These are phyloP conservation scores for Prietella phreatophila DNA, from an alignment of 2,113 vertebrate genomes.

Conservation along the genomic window DNA sequence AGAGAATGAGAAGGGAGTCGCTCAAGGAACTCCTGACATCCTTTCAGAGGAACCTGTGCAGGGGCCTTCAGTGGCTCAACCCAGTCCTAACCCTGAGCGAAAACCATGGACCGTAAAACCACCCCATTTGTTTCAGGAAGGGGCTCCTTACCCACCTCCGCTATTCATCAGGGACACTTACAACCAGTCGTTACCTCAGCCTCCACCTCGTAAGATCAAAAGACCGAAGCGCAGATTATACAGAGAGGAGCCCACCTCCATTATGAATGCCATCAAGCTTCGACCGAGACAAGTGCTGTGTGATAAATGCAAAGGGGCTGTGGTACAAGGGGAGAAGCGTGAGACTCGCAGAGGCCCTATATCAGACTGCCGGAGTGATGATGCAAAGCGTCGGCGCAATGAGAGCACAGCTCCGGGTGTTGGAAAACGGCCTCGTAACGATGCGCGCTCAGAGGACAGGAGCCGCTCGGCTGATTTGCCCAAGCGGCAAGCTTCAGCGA, in stretches of 20 bases:
- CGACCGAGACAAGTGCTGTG: conserved; percentile 95
- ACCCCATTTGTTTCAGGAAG: conserved; percentile 93
- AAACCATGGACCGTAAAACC: conserved; percentile 87
- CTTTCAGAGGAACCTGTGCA: conserved; percentile 6
- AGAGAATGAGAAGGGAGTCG: conserved; percentile 69
- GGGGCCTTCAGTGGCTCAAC: conserved; percentile 29
- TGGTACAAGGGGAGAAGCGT: conserved; percentile 80
- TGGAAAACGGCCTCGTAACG: conserved; percentile 87
- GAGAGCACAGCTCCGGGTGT: conserved; percentile 80
- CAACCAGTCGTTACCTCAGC: conserved; percentile 98
- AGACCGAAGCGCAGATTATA: conserved; percentile 93
- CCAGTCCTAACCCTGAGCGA: conserved; percentile 57
- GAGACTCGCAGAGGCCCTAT: conserved; percentile 79
- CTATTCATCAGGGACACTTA: conserved; percentile 99
- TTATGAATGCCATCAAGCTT: conserved; percentile 97
- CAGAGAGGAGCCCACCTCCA: conserved; percentile 95
- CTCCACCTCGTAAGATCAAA: conserved; percentile 93
- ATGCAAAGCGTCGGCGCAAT: conserved; percentile 80
- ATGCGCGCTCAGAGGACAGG: conserved; percentile 83
- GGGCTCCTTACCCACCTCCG: conserved; percentile 92
- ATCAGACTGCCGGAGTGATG: conserved; percentile 82
- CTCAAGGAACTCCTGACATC: conserved; percentile 30
- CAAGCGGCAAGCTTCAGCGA: conserved; percentile 78
- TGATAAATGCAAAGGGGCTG: conserved; percentile 93
- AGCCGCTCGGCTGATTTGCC: conserved; percentile 72